Base-by-base conservation (phyloP, 2,113 vertebrate species). In the Pheucticus melanocephalus region DNA sequence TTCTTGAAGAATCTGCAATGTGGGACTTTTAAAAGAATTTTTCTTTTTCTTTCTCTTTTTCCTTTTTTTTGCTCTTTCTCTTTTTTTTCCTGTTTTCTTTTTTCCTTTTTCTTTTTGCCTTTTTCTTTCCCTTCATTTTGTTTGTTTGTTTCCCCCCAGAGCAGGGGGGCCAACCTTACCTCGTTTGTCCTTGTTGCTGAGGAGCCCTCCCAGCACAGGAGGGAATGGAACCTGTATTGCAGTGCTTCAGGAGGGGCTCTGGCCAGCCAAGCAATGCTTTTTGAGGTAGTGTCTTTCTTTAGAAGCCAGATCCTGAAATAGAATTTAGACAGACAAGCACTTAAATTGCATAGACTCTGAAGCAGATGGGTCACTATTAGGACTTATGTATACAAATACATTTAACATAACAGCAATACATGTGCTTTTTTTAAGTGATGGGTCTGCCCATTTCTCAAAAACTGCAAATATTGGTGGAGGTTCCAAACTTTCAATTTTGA, bases 31-130 rank as follows among this genome's bases (percentile, higher is more conserved):
- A 21, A 63, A 73, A 28, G 4, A 22, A 61, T 81, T 77, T 71
- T 9, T 31, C 2, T 44, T 11, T 11, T 60, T 11, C 9, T 7
- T 27, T 66, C 33, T 50, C 2, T 9, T 35, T 24, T 5, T 15
- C 1, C 28, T 3, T 37, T 18, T 50, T 0, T n/a, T 44, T 9
- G 9, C 5, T 10, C 7, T 23, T 61, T 40, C 65, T 4, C 7
- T 37, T 53, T 11, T 24, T 3, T 47, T 20, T 48, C 1, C 39
- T 39, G 9, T 39, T 70, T 18, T 44, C 9, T 3, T 42, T 22
- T 14, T n/a, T 1, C 19, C 2, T 37, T 27, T 54, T 0, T 27
- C 50, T 9, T 5, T 70, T 19, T 44, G 11, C 3, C 10, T 42
- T 13, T 12, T 21, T 13, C 9, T 7, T 27, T 66, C 35, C 44